Percentiles rank a stretch among this genome's conserved stretches.
Conservation (phyloP, 2,888 invertebrate genomes). For the Noctua janthe region DNA sequence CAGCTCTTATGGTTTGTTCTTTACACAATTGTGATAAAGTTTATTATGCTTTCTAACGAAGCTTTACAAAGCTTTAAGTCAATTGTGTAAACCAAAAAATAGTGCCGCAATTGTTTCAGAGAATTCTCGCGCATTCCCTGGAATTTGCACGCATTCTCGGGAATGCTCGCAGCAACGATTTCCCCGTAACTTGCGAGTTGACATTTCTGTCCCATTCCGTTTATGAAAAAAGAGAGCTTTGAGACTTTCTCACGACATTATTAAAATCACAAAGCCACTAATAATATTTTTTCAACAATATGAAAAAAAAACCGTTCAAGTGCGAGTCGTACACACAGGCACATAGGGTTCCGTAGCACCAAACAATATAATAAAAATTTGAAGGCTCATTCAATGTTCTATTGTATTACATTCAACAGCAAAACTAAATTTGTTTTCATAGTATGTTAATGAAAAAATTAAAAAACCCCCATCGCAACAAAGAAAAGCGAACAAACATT, state of each 20-base stretch:
- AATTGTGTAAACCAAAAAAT: background rate
- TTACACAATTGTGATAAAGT: background rate
- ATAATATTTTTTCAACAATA: no score
- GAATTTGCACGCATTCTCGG: background rate
- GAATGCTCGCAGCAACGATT: background rate
- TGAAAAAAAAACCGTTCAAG: background rate
- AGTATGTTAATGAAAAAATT: no score
- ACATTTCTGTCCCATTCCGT: background rate
- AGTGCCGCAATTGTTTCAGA: background rate
- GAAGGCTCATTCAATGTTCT: no score
- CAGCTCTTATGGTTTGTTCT: background rate
- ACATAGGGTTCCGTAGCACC: no score
- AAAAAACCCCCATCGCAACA: no score
- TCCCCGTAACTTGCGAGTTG: background rate
- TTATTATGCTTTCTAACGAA: background rate
- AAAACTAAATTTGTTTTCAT: no score
- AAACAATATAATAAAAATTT: no score
- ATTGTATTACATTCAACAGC: no score
- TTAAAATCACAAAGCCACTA: background rate
- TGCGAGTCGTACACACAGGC: no score
- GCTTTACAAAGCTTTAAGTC: background rate
- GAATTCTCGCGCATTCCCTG: background rate
- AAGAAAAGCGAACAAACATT: no score
- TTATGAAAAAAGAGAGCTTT: background rate
- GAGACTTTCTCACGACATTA: background rate